Evolutionary conservation across 2,888 invertebrate genomes (phyloP).

Genomic region (Selenia dentaria): DNA sequence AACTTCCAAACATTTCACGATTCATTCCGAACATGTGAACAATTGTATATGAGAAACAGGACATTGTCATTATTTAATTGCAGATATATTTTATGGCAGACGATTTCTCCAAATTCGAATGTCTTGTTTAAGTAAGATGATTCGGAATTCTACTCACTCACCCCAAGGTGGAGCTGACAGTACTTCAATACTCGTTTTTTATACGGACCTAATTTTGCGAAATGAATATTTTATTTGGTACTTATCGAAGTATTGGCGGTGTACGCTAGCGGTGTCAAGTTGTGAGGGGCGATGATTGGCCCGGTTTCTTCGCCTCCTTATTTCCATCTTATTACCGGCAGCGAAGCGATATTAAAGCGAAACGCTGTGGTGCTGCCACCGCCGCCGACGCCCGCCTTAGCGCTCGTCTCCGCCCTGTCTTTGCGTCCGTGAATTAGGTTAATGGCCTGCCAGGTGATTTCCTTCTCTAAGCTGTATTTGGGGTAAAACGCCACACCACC

Average conservation of each 20-base stretch:
- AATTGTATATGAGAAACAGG: no score
- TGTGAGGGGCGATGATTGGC: slow-evolving; percentile 76
- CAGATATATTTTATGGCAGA: background rate
- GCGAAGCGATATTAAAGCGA: slow-evolving; percentile 79
- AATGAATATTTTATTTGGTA: slow-evolving; percentile 37
- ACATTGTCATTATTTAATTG: background rate
- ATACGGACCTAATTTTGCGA: slow-evolving; percentile 29
- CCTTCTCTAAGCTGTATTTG: slow-evolving; percentile 78
- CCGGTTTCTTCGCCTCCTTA: slow-evolving; percentile 78
- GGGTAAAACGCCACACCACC: slow-evolving; percentile 68
- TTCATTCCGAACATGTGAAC: background rate
- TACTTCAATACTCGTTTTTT: slow-evolving; percentile 29
- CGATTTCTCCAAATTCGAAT: background rate
- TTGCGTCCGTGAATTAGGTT: slow-evolving; percentile 83
- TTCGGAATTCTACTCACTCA: slow-evolving; percentile 11
- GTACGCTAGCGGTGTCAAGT: slow-evolving; percentile 60
- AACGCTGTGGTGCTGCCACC: slow-evolving; percentile 53
- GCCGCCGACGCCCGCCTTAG: slow-evolving; percentile 41
- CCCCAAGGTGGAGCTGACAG: slow-evolving; percentile 7
- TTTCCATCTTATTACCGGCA: slow-evolving; percentile 83
- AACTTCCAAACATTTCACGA: background rate
- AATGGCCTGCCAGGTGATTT: slow-evolving; percentile 84
- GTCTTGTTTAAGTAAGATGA: background rate
- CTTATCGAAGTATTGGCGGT: slow-evolving; percentile 44
- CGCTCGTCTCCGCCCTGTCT: slow-evolving; percentile 80